A percentile compares a stretch with the other conserved stretches of the same genome.
phyloP scores from a whole-genome alignment of 2,113 vertebrate species.

The Scopus umbretta region DNA sequence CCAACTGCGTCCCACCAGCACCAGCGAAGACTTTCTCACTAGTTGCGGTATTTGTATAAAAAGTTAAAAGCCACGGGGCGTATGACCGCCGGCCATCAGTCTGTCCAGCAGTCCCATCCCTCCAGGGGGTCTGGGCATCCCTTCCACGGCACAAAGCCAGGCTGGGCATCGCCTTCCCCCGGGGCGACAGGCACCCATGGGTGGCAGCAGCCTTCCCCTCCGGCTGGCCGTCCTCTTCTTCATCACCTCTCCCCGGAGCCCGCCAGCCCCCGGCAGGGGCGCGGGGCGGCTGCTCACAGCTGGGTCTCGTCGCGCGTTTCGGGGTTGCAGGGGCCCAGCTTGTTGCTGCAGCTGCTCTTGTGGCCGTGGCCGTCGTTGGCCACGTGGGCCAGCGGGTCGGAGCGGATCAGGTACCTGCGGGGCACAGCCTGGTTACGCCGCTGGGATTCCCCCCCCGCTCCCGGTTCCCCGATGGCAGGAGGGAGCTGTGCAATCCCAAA shows the following conservation, averaged over 20 bases:
- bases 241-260: neutral
- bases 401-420: slow-evolving; percentile 90
- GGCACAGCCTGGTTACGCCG: fast-evolving
- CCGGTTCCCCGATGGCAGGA: fast-evolving
- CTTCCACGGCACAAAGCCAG: neutral
- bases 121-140: neutral
- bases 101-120: neutral
- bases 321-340: slow-evolving; percentile 74
- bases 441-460: fast-evolving
- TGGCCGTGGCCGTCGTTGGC: slow-evolving; percentile 78
- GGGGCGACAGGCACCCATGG: neutral
- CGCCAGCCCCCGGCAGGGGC: neutral
- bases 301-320: slow-evolving; percentile 87
- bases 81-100: fast-evolving
- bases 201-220: neutral
- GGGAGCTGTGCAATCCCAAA: neutral
- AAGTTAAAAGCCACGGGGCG: slow-evolving; percentile 42
- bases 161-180: neutral
- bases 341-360: slow-evolving; percentile 71
- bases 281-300: slow-evolving; percentile 53
- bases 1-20: neutral
- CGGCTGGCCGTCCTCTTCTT: neutral
- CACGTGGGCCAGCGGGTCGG: slow-evolving; percentile 89
- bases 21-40: slow-evolving; percentile 20
- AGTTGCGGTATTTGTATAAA: slow-evolving; percentile 54